phyloP scores from a whole-genome alignment of 2,888 invertebrate genomes.

The Lepidocyrtoides sp. region DNA sequence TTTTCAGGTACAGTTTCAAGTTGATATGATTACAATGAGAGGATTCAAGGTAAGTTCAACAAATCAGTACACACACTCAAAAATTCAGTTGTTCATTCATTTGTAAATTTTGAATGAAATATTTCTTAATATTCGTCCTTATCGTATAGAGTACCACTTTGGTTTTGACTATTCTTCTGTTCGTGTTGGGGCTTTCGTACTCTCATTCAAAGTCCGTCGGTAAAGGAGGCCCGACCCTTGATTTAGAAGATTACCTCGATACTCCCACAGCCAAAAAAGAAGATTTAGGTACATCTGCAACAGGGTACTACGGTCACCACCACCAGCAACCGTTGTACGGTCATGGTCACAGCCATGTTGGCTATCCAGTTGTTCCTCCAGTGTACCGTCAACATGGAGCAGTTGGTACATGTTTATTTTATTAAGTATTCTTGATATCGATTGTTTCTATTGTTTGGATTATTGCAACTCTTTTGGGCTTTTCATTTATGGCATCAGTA shows the following conservation, averaged over 20 bases:
- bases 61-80: background rate
- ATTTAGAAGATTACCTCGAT: constrained; percentile 68
- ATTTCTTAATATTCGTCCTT: background rate
- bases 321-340: constrained; percentile 7
- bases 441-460: background rate
- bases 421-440: background rate
- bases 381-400: background rate
- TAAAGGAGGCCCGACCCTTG: constrained; percentile 21
- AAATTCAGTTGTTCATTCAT: background rate
- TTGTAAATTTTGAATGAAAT: background rate
- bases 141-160: background rate
- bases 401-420: background rate
- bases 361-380: too few species aligned
- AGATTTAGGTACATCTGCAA: constrained; percentile 54
- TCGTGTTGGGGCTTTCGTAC: background rate
- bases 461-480: too few species aligned
- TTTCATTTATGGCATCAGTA: too few species aligned
- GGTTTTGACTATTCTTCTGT: background rate
- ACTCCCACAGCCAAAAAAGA: background rate
- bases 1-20: background rate
- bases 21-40: background rate
- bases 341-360: background rate
- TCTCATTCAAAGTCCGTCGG: background rate
- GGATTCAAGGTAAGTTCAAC: background rate
- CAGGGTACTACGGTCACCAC: constrained; percentile 57